Percentiles rank a stretch among this genome's conserved stretches.
phyloP scores from a whole-genome alignment of 2,797 vertebrate species.

The Hydrocynus forskahlii region DNA sequence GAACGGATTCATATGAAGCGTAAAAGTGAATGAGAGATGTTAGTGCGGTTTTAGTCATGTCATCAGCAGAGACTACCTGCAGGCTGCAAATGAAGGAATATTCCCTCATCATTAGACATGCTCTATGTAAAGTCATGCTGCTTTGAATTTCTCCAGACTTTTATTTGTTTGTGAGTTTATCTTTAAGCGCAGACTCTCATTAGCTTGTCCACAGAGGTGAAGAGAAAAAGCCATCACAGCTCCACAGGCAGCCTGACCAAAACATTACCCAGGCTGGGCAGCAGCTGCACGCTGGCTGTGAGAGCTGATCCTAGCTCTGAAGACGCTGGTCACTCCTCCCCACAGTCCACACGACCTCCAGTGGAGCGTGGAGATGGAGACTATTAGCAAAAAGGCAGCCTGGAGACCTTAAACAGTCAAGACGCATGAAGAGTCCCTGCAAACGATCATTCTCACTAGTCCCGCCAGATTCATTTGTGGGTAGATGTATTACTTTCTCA shows the following conservation, averaged over 20 bases:
- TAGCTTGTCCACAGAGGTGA: slow-evolving; percentile 67
- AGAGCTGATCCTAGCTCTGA: slow-evolving; percentile 68
- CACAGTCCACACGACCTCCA: slow-evolving; percentile 67
- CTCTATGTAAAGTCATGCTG: not conserved
- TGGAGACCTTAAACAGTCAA: slow-evolving; percentile 63
- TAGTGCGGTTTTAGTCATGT: slow-evolving; percentile 6
- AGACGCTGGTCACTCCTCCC: slow-evolving; percentile 73
- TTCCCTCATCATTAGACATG: not conserved
- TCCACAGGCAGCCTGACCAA: slow-evolving; percentile 62
- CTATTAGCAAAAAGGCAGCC: slow-evolving; percentile 72
- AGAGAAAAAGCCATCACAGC: slow-evolving; percentile 70
- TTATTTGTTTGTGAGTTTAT: slow-evolving; percentile 50
- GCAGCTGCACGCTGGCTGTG: slow-evolving; percentile 70
- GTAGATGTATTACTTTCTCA: not conserved
- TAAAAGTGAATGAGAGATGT: not conserved
- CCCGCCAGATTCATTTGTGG: slow-evolving; percentile 54
- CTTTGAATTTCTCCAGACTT: not conserved
- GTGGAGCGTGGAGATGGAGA: slow-evolving; percentile 74
- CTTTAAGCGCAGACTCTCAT: slow-evolving; percentile 49
- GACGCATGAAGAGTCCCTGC: slow-evolving; percentile 41
- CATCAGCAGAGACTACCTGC: not conserved
- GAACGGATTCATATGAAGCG: slow-evolving; percentile 10
- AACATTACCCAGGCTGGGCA: slow-evolving; percentile 70
- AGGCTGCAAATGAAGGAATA: not conserved
- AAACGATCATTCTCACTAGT: slow-evolving; percentile 29